A percentile compares a stretch with the other conserved stretches of the same genome.
Evolutionary conservation across 1,140 invertebrate genomes (phyloP).

Genomic region (Phthorimaea operculella): DNA sequence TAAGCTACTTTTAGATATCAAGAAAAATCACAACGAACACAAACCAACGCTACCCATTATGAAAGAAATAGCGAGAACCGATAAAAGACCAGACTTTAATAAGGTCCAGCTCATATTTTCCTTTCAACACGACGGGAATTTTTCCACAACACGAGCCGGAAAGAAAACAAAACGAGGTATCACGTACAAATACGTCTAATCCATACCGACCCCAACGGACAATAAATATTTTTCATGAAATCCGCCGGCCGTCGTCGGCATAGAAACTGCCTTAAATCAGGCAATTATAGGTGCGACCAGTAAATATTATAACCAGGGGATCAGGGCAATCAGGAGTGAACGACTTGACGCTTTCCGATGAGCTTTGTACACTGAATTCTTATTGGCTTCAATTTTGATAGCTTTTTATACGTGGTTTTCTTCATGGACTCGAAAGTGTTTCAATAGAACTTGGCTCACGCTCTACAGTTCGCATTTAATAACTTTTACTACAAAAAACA

Average conservation of each 20-base stretch:
- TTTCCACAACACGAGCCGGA: neutral
- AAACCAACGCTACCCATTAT: too few relatives aligned
- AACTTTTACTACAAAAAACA: neutral
- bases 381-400: neutral
- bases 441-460: neutral
- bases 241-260: slow-evolving; percentile 45
- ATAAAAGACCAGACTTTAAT: neutral
- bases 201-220: slow-evolving; percentile 33
- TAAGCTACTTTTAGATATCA: too few relatives aligned
- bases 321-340: slow-evolving; percentile 22
- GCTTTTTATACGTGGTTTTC: neutral
- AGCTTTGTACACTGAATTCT: slow-evolving; percentile 1
- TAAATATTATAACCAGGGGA: slow-evolving; percentile 56
- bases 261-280: slow-evolving; percentile 61
- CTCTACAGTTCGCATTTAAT: too few relatives aligned
- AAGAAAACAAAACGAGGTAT: slow-evolving; percentile 27
- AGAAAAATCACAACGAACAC: too few relatives aligned
- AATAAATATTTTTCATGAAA: slow-evolving; percentile 63
- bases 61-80: too few relatives aligned
- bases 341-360: slow-evolving; percentile 3
- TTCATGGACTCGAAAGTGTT: neutral
- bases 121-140: neutral
- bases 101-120: neutral
- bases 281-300: slow-evolving; percentile 60
- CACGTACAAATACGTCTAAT: slow-evolving; percentile 60